Evolutionary conservation across 2,113 vertebrate species (phyloP), one percentile per base, ranked within the genome.

Genomic region (Psophia crepitans): DNA sequence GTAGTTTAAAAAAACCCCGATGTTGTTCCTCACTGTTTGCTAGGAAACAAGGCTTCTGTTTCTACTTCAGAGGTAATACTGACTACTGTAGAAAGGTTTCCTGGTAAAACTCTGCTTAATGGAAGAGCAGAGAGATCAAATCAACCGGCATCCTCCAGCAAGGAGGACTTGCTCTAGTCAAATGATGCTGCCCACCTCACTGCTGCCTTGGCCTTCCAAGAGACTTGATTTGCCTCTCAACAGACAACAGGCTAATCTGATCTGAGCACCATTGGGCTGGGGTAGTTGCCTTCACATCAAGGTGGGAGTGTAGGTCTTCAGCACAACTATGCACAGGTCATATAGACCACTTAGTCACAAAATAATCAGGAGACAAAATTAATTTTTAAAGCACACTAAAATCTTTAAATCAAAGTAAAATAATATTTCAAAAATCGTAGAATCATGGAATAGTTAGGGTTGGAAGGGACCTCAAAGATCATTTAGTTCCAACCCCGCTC

Each of bases 121-220:
- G 26, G 60, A 49, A 78, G 48, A 76, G 13, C 10, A 68, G 70
- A 74, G 20, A 51, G 43, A 46, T 14, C 28, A 69, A 26, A 84
- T 53, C 17, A 41, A 26, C 33, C 35, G 30, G 22, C 28, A 58
- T 53, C 6, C 18, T 58, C 30, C 23, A 74, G 33, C 0, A 0
- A 48, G 43, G 13, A 92, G 23, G 27, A 74, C 30, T 30, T 65
- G 35, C 43, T 23, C 16, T 64, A 56, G 8, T 23, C 17, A 57
- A 27, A 37, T 39, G 33, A 39, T 57, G 39, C 16, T 82, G 51
- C 39, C 15, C 39, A 28, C 15, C 30, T 83, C n/a, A 8, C 44
- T 23, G 21, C 33, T 63, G 32, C 71, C 66, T 60, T 39, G 18
- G 27, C 30, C 18, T 89, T 30, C 21, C 0, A 0, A 32, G 26